Percentiles rank a stretch among this genome's conserved stretches.
phyloP scores from a whole-genome alignment of 2,888 invertebrate genomes.

The Epinotia nisella region DNA sequence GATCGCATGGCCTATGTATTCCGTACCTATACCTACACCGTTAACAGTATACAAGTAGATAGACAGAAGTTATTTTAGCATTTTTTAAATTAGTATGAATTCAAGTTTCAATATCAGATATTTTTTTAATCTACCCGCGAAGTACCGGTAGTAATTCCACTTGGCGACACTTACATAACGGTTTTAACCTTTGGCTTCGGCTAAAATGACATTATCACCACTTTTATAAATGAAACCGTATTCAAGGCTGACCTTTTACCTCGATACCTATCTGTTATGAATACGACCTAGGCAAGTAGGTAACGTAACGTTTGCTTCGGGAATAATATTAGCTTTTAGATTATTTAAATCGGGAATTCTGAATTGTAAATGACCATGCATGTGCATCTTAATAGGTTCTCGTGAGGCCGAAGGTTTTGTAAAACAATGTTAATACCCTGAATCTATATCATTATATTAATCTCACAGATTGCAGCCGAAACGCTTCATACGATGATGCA shows the following conservation, averaged over 20 bases:
- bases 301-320: constrained; percentile 1
- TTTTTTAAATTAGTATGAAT: no score
- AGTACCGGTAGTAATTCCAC: constrained; percentile 1
- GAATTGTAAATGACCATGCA: constrained; percentile 21
- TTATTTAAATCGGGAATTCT: constrained; percentile 16
- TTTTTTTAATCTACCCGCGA: not conserved
- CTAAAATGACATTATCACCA: constrained; percentile 29
- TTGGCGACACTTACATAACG: constrained; percentile 36
- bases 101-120: no score
- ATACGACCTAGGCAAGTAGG: constrained; percentile 5
- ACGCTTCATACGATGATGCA: no score
- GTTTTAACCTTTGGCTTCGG: constrained; percentile 36
- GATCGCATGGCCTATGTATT: not conserved
- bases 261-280: constrained; percentile 24
- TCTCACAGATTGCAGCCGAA: no score
- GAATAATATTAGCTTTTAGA: not conserved
- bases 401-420: constrained; percentile 2
- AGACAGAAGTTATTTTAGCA: not conserved
- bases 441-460: no score
- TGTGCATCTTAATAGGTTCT: constrained; percentile 22
- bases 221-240: constrained; percentile 28
- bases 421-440: not conserved
- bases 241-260: constrained; percentile 39
- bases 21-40: not conserved
- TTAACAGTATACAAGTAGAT: no score